phyloP scores from a whole-genome alignment of 2,113 vertebrate species.

The Micronisus gabar region DNA sequence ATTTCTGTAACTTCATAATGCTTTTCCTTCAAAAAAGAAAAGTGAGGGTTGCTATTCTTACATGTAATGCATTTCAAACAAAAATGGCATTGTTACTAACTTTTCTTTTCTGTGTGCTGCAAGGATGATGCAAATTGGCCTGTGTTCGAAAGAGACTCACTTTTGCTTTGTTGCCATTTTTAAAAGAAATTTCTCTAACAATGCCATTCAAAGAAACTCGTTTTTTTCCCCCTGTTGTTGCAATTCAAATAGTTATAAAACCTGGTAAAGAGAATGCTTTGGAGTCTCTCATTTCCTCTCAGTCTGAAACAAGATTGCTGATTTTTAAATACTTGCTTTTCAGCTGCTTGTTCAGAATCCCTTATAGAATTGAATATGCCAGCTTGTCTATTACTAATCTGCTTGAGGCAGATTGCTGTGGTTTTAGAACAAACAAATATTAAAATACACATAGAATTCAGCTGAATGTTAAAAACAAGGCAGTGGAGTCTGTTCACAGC shows the following conservation, averaged over 20 bases:
- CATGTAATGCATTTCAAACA: not conserved
- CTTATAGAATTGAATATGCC: not conserved
- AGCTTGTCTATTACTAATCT: not conserved
- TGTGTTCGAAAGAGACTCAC: not conserved
- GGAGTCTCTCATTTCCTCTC: not conserved
- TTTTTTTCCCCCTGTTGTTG: not conserved
- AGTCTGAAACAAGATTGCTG: not conserved
- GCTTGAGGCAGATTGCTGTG: not conserved
- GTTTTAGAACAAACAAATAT: not conserved
- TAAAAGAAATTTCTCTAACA: not conserved
- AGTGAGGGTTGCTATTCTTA: not conserved
- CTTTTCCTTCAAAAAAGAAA: not conserved
- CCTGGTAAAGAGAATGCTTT: not conserved
- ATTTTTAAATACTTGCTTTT: not conserved
- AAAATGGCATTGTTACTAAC: not conserved
- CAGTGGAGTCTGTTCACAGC: not conserved
- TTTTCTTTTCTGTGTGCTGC: not conserved
- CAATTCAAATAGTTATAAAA: not conserved
- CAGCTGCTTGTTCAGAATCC: not conserved
- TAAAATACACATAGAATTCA: not conserved
- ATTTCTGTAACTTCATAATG: not conserved
- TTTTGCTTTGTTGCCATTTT: not conserved
- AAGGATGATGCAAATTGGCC: not conserved
- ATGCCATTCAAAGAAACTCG: not conserved
- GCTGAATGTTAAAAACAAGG: not conserved